These are phyloP conservation scores for Chaetodon trifascialis DNA, from an alignment of 2,113 vertebrate genomes.

Conservation along the genomic window DNA sequence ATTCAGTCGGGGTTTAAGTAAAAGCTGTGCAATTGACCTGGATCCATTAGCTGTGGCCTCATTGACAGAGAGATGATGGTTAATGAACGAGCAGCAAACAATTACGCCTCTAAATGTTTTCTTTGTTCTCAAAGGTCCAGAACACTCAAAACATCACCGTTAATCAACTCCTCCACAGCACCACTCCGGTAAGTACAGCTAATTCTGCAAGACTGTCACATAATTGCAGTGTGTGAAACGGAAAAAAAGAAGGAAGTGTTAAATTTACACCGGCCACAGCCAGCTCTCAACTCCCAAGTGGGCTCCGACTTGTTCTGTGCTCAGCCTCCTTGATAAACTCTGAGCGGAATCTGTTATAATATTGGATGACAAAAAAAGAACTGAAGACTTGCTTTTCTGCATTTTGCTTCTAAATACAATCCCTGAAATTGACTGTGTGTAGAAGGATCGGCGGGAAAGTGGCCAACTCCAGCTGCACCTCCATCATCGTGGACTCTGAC, in stretches of 20 bases:
- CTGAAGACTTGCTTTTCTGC: not conserved
- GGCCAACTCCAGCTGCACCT: conserved; percentile 79
- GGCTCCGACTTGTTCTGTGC: not conserved
- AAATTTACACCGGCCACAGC: not conserved
- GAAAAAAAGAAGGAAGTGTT: no score
- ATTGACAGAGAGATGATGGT: not conserved
- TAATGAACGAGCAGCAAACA: not conserved
- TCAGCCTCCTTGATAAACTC: not conserved
- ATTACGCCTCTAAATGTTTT: not conserved
- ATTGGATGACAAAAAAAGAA: not conserved
- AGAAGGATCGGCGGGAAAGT: conserved; percentile 82
- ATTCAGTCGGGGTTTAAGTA: not conserved
- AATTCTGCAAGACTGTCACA: not conserved
- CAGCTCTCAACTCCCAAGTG: not conserved
- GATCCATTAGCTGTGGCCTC: not conserved
- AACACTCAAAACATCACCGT: conserved; percentile 92
- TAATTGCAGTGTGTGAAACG: not conserved
- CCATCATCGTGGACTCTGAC: conserved; percentile 90
- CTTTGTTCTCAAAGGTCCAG: conserved; percentile 85
- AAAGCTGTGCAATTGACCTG: not conserved
- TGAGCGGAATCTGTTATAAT: not conserved
- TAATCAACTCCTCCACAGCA: conserved; percentile 89
- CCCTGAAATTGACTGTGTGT: conserved; percentile 10
- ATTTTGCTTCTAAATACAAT: not conserved
- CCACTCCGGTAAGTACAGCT: conserved; percentile 86